These are phyloP conservation scores for Leucophenga montana DNA, from an alignment of 2,888 invertebrate genomes.

Conservation along the genomic window DNA sequence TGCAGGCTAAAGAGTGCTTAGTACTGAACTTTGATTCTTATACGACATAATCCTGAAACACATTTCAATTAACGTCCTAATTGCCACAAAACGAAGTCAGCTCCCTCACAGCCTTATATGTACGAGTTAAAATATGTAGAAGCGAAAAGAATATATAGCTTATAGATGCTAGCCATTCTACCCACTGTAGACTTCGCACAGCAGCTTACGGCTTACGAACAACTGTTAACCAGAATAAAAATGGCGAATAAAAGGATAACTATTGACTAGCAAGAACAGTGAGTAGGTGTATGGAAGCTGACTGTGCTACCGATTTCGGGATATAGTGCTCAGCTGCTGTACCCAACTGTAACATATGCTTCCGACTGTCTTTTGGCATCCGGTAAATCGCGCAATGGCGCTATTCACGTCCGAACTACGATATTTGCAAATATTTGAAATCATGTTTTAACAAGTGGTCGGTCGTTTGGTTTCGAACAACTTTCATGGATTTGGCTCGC, in stretches of 20 bases:
- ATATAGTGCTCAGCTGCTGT: no score
- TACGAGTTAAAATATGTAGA: neutral
- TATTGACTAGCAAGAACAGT: neutral
- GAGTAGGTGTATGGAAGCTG: neutral
- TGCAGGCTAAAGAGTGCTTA: constrained; percentile 29
- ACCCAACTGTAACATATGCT: no score
- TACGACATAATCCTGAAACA: constrained; percentile 45
- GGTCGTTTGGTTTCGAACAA: constrained; percentile 12
- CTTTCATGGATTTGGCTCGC: constrained; percentile 21
- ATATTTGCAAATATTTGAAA: constrained; percentile 39
- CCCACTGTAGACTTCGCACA: neutral
- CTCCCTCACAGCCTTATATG: neutral
- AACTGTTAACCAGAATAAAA: neutral
- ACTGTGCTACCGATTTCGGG: no score
- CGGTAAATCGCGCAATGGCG: no score
- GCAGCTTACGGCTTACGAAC: neutral
- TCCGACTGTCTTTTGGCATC: no score
- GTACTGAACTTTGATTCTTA: constrained; percentile 38
- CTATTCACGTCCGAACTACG: neutral
- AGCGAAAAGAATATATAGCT: neutral
- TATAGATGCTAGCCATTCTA: neutral
- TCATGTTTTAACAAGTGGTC: constrained; percentile 35
- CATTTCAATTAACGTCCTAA: constrained; percentile 49
- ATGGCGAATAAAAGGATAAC: neutral
- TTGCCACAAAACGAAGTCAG: constrained; percentile 34